A percentile compares a stretch with the other conserved stretches of the same genome.
phyloP scores from a whole-genome alignment of 2,113 vertebrate genomes.

The Oenanthe melanoleuca region DNA sequence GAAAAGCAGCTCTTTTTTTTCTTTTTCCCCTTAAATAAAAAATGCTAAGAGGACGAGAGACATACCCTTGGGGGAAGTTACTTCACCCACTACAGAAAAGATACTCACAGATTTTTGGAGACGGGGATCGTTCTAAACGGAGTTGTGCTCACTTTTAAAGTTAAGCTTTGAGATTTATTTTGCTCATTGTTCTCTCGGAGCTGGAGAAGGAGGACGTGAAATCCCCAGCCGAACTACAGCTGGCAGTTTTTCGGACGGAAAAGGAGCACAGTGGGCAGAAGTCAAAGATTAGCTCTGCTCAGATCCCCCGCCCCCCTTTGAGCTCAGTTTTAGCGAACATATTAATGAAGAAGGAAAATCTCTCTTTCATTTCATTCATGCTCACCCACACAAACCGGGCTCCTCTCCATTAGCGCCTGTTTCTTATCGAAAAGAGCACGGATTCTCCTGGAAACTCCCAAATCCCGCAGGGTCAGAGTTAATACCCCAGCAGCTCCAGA shows the following conservation, averaged over 20 bases:
- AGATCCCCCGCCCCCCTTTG: background rate
- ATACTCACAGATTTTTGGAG: background rate
- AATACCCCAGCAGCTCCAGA: conserved; percentile 30
- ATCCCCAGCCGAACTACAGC: background rate
- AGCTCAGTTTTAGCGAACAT: conserved; percentile 26
- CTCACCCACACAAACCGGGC: conserved; percentile 10
- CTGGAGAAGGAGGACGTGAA: background rate
- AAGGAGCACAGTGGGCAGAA: background rate
- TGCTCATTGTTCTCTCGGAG: background rate
- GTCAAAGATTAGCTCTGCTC: background rate
- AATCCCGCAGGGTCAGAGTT: conserved; percentile 47
- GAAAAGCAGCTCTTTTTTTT: background rate
- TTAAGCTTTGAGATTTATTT: background rate
- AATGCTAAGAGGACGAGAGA: background rate
- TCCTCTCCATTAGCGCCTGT: conserved; percentile 41
- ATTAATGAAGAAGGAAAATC: conserved; percentile 27
- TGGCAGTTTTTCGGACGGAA: background rate
- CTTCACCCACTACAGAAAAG: background rate
- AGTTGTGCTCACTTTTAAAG: background rate
- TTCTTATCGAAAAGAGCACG: conserved; percentile 36
- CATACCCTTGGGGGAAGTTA: background rate
- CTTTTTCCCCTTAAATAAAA: background rate
- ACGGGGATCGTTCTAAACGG: background rate
- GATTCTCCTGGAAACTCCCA: conserved; percentile 54
- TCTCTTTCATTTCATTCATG: background rate